Conservation (phyloP, 2,113 vertebrate genomes). For the Mola mola region DNA sequence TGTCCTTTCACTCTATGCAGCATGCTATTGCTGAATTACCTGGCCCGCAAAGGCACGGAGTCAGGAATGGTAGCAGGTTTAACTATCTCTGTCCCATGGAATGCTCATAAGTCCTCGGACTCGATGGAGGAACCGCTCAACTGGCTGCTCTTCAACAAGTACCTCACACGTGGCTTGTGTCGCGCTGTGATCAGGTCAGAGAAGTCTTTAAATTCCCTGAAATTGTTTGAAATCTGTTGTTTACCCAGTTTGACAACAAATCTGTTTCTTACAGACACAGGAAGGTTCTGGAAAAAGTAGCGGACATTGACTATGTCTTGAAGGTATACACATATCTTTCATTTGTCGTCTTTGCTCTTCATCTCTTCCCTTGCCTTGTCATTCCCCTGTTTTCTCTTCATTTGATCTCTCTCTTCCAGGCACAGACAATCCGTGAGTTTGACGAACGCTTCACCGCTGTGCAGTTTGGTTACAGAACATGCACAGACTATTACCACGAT, state of each 20-base stretch:
- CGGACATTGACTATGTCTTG: slow-evolving; percentile 83
- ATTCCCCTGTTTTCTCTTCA: rapidly evolving
- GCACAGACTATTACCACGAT: slow-evolving; percentile 80
- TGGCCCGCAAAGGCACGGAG: slow-evolving; percentile 69
- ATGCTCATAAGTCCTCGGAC: slow-evolving; percentile 75
- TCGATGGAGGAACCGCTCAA: slow-evolving; percentile 87
- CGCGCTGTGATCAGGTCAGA: slow-evolving; percentile 64
- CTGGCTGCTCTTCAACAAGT: slow-evolving; percentile 84
- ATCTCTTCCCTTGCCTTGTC: neutral
- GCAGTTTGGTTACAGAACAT: slow-evolving; percentile 84
- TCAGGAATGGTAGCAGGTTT: slow-evolving; percentile 81
- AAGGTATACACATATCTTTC: slow-evolving; percentile 71
- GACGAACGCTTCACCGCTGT: slow-evolving; percentile 84
- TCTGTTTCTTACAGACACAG: slow-evolving; percentile 78
- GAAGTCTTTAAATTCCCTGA: neutral
- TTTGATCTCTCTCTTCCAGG: slow-evolving; percentile 60
- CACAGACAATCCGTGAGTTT: slow-evolving; percentile 82
- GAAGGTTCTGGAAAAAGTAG: slow-evolving; percentile 79
- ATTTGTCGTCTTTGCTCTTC: neutral
- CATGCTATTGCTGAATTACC: slow-evolving; percentile 85
- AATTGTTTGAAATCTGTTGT: neutral
- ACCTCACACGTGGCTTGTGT: slow-evolving; percentile 71
- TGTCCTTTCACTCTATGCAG: slow-evolving; percentile 48
- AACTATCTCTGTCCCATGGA: slow-evolving; percentile 83
- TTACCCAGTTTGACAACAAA: too few species aligned